Conservation (phyloP, 2,113 vertebrate species). For the Datnioides undecimradiatus region DNA sequence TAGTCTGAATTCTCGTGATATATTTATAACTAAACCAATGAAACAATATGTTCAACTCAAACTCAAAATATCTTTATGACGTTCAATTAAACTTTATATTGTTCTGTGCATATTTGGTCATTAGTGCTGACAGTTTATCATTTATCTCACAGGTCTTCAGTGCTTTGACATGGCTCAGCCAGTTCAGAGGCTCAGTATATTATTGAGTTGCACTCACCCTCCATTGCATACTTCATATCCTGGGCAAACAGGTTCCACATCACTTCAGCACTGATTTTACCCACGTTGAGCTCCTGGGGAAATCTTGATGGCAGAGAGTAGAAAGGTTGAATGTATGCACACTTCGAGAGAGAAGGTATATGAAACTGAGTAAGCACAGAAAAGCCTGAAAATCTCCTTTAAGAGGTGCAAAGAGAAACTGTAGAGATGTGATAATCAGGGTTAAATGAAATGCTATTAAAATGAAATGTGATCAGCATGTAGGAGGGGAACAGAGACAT, state of each 20-base stretch:
- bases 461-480: background rate
- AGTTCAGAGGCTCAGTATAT: background rate
- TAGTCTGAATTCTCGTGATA: too few species aligned
- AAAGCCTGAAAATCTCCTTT: background rate
- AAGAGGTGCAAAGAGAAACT: background rate
- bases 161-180: background rate
- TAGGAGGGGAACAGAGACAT: conserved; percentile 67
- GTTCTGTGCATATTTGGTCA: conserved; percentile 11
- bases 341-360: background rate
- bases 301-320: conserved; percentile 82
- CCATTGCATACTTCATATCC: conserved; percentile 99
- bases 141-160: background rate
- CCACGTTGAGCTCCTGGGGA: conserved; percentile 96
- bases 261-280: conserved; percentile 98
- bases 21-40: background rate
- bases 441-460: background rate
- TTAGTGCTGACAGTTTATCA: background rate
- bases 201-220: conserved; percentile 87
- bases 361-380: conserved; percentile 1
- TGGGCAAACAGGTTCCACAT: conserved; percentile 99
- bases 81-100: background rate
- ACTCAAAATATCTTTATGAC: too few species aligned
- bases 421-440: background rate
- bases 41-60: background rate
- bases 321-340: background rate